Evolutionary conservation across 2,888 invertebrate genomes (phyloP).

Genomic region (Agonopterix alstromeriana): DNA sequence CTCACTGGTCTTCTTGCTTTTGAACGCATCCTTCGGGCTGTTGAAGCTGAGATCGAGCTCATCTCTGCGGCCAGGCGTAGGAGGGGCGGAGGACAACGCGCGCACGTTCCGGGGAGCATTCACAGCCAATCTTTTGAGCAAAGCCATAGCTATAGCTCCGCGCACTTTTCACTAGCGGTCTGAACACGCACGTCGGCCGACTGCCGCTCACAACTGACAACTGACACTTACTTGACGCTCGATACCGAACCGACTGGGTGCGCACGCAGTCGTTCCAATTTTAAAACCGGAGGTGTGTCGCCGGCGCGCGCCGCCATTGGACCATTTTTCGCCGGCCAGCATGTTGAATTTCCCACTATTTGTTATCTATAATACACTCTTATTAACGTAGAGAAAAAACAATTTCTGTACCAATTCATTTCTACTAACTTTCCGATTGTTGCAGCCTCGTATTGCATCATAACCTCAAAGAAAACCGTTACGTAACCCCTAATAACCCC

Average conservation of each 20-base stretch:
- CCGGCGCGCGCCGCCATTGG: constrained; percentile 42
- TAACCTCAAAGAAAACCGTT: too few relatives aligned
- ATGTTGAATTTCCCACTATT: background rate
- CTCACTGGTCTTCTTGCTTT: constrained; percentile 96
- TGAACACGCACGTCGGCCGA: constrained; percentile 41
- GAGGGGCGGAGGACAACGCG: constrained; percentile 34
- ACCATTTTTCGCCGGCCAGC: constrained; percentile 5
- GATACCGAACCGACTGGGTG: constrained; percentile 49
- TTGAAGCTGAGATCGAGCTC: constrained; percentile 90
- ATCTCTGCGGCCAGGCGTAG: constrained; percentile 56
- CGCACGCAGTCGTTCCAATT: constrained; percentile 69
- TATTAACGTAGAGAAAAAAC: background rate
- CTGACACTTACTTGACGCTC: constrained; percentile 53
- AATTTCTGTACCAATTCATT: too few relatives aligned
- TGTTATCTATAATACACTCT: background rate
- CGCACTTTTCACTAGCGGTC: constrained; percentile 31
- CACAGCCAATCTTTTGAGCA: constrained; percentile 59
- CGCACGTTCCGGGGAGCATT: constrained; percentile 33
- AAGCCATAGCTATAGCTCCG: constrained; percentile 48
- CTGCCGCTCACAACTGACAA: constrained; percentile 51
- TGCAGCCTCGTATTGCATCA: too few relatives aligned
- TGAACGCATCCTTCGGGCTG: constrained; percentile 93
- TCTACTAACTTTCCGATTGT: too few relatives aligned
- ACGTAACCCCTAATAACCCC: too few relatives aligned
- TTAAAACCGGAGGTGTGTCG: constrained; percentile 72